Conservation (phyloP, 2,888 invertebrate species). For the Pachycephus smyrnensis region DNA sequence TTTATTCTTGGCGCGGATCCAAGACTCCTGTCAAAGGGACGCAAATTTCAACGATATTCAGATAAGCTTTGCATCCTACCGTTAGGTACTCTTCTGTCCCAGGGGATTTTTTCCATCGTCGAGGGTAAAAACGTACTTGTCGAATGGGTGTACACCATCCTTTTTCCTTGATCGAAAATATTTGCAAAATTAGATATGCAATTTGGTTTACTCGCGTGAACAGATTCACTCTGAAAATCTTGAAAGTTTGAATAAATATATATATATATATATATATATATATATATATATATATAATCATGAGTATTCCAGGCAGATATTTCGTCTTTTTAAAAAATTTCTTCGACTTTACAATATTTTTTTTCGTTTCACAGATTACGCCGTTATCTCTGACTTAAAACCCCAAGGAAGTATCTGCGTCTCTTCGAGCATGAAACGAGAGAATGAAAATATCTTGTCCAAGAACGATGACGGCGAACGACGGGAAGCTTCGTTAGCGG, state of each 20-base stretch:
- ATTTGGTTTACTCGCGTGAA: neutral
- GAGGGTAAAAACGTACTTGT: neutral
- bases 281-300: too few relatives aligned
- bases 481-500: neutral
- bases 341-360: neutral
- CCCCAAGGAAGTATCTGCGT: neutral
- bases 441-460: neutral
- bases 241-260: too few relatives aligned
- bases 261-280: too few relatives aligned
- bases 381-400: neutral
- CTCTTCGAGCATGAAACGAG: neutral
- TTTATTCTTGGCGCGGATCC: neutral
- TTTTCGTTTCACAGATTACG: neutral
- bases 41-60: neutral
- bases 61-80: neutral
- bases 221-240: too few relatives aligned
- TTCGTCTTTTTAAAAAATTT: neutral
- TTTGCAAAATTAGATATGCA: neutral
- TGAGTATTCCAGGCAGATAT: too few relatives aligned
- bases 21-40: neutral
- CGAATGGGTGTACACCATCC: neutral
- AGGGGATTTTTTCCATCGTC: neutral
- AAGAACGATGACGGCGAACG: neutral
- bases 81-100: neutral
- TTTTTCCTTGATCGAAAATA: neutral